These are phyloP conservation scores for Poicephalus meyeri DNA, from an alignment of 2,113 vertebrate genomes.

Conservation along the genomic window DNA sequence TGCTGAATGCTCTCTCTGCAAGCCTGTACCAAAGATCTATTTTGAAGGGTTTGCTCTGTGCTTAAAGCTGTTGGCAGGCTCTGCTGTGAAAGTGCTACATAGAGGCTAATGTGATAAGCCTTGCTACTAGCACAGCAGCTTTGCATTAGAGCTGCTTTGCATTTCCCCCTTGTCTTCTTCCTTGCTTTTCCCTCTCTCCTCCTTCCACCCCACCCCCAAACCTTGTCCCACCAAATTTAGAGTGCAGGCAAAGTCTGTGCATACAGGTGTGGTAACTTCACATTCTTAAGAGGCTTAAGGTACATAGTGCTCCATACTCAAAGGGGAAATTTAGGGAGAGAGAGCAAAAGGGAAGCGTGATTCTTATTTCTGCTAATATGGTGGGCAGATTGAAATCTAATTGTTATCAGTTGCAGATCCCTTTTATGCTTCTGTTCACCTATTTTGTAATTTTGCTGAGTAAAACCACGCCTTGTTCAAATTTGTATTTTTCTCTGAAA, in stretches of 20 bases:
- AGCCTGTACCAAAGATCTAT: background rate
- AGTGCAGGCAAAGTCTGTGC: background rate
- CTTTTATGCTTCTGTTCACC: background rate
- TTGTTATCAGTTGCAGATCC: background rate
- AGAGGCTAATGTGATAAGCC: background rate
- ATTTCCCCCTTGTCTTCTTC: background rate
- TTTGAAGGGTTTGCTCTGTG: background rate
- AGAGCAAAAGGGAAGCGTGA: fast-evolving
- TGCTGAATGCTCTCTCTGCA: background rate
- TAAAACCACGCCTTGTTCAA: background rate
- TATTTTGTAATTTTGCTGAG: background rate
- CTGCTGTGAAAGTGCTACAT: background rate
- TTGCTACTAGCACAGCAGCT: background rate
- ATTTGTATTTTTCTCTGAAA: background rate
- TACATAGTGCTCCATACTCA: background rate
- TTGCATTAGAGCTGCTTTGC: background rate
- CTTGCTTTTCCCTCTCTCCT: background rate
- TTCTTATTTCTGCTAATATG: background rate
- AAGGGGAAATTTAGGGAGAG: background rate
- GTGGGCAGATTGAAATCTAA: background rate
- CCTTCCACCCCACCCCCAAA: background rate
- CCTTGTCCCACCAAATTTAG: background rate
- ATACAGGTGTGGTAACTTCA: background rate
- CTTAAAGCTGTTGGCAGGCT: background rate
- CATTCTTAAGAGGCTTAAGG: background rate